Conservation (phyloP, 2,797 vertebrate species). For the Enteromius anoplus region DNA sequence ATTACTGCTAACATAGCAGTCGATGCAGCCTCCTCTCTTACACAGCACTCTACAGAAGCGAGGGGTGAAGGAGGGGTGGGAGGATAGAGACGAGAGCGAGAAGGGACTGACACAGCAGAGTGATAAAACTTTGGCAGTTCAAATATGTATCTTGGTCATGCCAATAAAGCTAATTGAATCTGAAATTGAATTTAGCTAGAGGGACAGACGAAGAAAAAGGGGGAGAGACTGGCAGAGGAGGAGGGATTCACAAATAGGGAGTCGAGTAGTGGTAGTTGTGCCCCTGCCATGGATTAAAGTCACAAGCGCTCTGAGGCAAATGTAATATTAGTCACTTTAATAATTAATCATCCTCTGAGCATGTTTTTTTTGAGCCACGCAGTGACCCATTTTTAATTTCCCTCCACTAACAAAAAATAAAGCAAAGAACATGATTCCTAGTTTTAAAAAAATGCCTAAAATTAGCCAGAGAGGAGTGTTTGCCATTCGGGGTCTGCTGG, state of each 20-base stretch:
- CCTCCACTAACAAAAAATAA: slow-evolving; percentile 68
- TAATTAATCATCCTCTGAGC: slow-evolving; percentile 81
- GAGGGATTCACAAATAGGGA: slow-evolving; percentile 60
- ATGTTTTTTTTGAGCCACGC: slow-evolving; percentile 71
- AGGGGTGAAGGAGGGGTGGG: slow-evolving; percentile 54
- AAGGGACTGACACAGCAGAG: slow-evolving; percentile 45
- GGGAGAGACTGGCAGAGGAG: slow-evolving; percentile 48
- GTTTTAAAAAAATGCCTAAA: slow-evolving; percentile 49
- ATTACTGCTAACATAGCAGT: slow-evolving; percentile 41
- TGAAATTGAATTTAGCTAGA: slow-evolving; percentile 58
- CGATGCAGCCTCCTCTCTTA: slow-evolving; percentile 31
- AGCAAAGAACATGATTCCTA: slow-evolving; percentile 51
- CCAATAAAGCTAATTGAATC: slow-evolving; percentile 62
- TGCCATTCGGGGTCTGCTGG: slow-evolving; percentile 65
- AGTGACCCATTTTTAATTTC: slow-evolving; percentile 78
- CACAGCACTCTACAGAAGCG: slow-evolving; percentile 25
- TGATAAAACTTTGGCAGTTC: slow-evolving; percentile 60
- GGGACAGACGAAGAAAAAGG: slow-evolving; percentile 26
- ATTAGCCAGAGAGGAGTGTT: slow-evolving; percentile 61
- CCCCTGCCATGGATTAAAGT: slow-evolving; percentile 72
- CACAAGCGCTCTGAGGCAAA: slow-evolving; percentile 74
- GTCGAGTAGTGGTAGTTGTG: slow-evolving; percentile 65
- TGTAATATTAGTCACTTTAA: slow-evolving; percentile 83
- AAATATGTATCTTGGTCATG: slow-evolving; percentile 60
- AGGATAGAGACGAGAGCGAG: slow-evolving; percentile 40